Base-by-base conservation (phyloP, 37 sponge, comb jelly and placozoan species). In the Theonella swinhoei region DNA sequence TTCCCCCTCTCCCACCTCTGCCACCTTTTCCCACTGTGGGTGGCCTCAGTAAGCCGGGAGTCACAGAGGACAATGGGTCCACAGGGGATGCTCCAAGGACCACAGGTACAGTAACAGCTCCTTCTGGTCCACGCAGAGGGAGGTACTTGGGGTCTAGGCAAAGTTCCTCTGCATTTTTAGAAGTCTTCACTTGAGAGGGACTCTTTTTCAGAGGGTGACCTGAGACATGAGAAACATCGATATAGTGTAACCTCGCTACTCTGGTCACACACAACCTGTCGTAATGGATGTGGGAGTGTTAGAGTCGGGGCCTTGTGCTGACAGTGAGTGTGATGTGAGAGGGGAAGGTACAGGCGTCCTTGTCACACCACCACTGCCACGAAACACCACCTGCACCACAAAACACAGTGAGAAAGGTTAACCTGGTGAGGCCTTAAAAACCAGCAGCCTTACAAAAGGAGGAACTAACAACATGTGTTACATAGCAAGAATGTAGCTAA, bases 91-190 rank as follows among this genome's bases (percentile, higher is more conserved):
- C n/a, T n/a, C n/a, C n/a, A n/a, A n/a, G n/a, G n/a, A n/a, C n/a
- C n/a, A n/a, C n/a, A n/a, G n/a, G n/a, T n/a, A n/a, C n/a, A n/a
- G n/a, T n/a, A n/a, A n/a, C n/a, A n/a, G n/a, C n/a, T n/a, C n/a
- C n/a, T n/a, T n/a, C n/a, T n/a, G n/a, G n/a, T n/a, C n/a, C 17
- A 19, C 32, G 41, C 4, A 0, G 82, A 25, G 88, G 42, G 25
- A 87, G 70, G 33, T 87, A 87, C 47, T 81, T 80, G 3, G 88
- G 88, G 61, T 87, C 82, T 41, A 87, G 62, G 33, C 72, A 40
- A 3, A 80, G 86, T 38, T 72, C 86, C 26, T 22, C 60, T 0
- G 0, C 70, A 61, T 29, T 40, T 35, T 3, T 39, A 41, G 70
- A 24, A 20, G 63, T 37, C n/a, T n/a, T n/a, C n/a, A n/a, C n/a